Percentiles rank a stretch among this genome's conserved stretches.
Conservation (phyloP, 2,797 vertebrate species). For the Malacoctenus gilli region DNA sequence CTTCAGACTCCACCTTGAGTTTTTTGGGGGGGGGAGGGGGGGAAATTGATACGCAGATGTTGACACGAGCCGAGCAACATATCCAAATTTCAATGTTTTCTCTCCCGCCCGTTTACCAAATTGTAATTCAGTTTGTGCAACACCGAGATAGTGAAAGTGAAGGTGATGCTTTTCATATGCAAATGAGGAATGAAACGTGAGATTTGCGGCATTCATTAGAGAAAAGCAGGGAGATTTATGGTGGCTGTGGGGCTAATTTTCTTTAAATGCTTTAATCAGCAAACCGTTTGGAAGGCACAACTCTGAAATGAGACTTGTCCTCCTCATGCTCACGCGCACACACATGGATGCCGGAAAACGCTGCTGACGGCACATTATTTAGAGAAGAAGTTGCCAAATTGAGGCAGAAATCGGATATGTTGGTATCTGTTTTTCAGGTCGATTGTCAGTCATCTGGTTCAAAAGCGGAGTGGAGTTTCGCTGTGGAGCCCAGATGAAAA, state of each 20-base stretch:
- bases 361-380: conserved; percentile 11
- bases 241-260: conserved; percentile 59
- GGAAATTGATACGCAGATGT: conserved; percentile 48
- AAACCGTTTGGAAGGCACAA: conserved; percentile 47
- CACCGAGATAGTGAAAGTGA: conserved; percentile 36
- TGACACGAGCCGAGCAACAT: conserved; percentile 36
- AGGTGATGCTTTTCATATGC: conserved; percentile 69
- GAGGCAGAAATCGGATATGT: conserved; percentile 26
- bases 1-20: conserved; percentile 18
- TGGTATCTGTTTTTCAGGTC: conserved; percentile 40
- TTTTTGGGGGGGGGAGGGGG: no score
- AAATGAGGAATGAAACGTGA: conserved; percentile 58
- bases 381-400: conserved; percentile 20
- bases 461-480: conserved; percentile 16
- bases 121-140: conserved; percentile 47
- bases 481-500: conserved; percentile 9
- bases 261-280: conserved; percentile 71
- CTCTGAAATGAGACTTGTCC: conserved; percentile 44
- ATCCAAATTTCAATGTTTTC: conserved; percentile 42
- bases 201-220: conserved; percentile 59
- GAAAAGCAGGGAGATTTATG: conserved; percentile 54
- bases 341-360: conserved; percentile 2
- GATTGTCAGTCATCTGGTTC: conserved; percentile 33
- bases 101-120: conserved; percentile 29
- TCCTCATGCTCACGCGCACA: background rate